Evolutionary conservation across 2,797 vertebrate species (phyloP).

Genomic region (Sebastes aleutianus): DNA sequence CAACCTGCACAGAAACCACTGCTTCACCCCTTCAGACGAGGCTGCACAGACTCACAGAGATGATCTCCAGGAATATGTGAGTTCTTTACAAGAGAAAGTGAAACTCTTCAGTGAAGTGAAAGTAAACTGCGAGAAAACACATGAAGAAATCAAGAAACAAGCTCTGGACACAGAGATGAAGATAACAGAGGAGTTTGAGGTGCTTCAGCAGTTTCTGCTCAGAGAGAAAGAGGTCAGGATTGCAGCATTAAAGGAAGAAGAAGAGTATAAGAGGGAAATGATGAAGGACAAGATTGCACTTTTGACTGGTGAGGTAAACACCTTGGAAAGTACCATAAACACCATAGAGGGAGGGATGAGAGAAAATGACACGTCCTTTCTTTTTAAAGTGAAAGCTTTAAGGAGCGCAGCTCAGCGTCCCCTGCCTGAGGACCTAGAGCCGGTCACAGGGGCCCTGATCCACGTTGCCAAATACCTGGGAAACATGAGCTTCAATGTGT

Average conservation of each 20-base stretch:
- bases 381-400: not conserved
- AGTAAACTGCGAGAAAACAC: fast-evolving
- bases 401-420: not conserved
- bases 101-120: not conserved
- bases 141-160: not conserved
- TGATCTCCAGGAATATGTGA: fast-evolving
- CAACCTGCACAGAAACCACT: not conserved
- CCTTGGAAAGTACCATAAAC: not conserved
- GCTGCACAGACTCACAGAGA: fast-evolving
- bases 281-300: not conserved
- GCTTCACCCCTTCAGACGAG: not conserved
- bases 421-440: not conserved
- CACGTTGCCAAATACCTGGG: not conserved
- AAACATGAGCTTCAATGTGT: not conserved
- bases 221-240: not conserved
- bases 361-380: not conserved
- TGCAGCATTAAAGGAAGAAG: not conserved
- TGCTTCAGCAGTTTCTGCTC: not conserved
- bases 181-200: not conserved
- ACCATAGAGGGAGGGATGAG: not conserved
- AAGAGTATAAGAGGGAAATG: fast-evolving
- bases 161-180: not conserved
- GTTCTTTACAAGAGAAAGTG: not conserved
- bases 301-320: not conserved
- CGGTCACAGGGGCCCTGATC: not conserved